Evolutionary conservation across 2,888 invertebrate genomes (phyloP).

Genomic region (Theristus sp.): DNA sequence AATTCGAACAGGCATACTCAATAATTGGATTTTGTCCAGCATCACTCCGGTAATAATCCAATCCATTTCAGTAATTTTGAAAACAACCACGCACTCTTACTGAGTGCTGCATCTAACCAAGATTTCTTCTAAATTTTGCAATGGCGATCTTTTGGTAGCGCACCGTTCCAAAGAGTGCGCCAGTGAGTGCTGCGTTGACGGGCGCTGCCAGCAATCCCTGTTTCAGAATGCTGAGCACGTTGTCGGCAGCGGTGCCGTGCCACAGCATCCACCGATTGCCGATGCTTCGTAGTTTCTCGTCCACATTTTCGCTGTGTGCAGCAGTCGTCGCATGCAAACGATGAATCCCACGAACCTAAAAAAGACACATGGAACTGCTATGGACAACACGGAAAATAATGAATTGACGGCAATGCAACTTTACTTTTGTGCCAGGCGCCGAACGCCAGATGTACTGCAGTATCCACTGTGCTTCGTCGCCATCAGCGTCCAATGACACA

Average conservation of each 20-base stretch:
- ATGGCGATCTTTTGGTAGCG: too few species aligned
- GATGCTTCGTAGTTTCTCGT: not conserved
- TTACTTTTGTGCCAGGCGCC: too few species aligned
- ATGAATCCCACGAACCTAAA: too few species aligned
- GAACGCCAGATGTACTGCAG: slow-evolving; percentile 38
- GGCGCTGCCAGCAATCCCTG: slow-evolving; percentile 37
- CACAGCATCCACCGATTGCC: slow-evolving; percentile 24
- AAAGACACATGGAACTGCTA: too few species aligned
- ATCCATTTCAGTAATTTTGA: too few species aligned
- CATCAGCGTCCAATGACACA: slow-evolving; percentile 28
- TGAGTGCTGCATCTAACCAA: too few species aligned
- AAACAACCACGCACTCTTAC: too few species aligned
- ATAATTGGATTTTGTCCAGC: not conserved
- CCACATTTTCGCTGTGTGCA: not conserved
- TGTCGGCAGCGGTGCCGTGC: slow-evolving; percentile 37
- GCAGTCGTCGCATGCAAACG: too few species aligned
- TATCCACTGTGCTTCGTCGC: slow-evolving; percentile 35
- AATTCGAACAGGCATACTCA: slow-evolving; percentile 4
- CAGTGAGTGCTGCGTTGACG: slow-evolving; percentile 30
- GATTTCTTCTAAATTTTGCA: too few species aligned
- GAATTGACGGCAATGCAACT: too few species aligned
- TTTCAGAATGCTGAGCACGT: slow-evolving; percentile 36
- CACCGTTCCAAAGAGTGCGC: slow-evolving; percentile 34
- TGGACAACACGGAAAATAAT: too few species aligned
- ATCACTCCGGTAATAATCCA: not conserved